phyloP scores from a whole-genome alignment of 1,140 invertebrate species.

The Danaus plexippus region DNA sequence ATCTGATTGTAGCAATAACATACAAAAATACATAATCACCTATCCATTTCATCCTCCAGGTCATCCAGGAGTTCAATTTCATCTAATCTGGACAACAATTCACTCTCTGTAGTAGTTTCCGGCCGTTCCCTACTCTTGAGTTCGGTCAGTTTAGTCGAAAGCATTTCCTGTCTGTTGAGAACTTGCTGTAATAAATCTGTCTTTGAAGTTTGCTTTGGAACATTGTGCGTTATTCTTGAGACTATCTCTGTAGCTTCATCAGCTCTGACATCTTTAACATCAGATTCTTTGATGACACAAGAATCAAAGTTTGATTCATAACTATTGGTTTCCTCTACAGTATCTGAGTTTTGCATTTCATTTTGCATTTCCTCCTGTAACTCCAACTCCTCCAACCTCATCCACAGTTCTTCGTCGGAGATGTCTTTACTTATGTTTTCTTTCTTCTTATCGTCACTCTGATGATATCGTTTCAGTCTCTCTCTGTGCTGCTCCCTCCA shows the following conservation, averaged over 20 bases:
- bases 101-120: constrained; percentile 58
- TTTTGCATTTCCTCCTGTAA: constrained; percentile 68
- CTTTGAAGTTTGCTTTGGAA: constrained; percentile 30
- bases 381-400: constrained; percentile 64
- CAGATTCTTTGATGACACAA: constrained; percentile 23
- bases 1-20: not conserved
- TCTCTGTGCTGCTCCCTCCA: constrained; percentile 68
- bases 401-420: constrained; percentile 57
- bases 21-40: constrained; percentile 31
- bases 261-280: constrained; percentile 12
- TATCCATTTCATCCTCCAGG: constrained; percentile 71
- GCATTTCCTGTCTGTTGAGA: constrained; percentile 67
- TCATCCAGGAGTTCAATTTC: constrained; percentile 74
- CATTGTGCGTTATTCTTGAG: constrained; percentile 17
- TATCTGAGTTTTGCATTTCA: constrained; percentile 33
- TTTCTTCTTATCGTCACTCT: constrained; percentile 34
- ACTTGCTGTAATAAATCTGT: constrained; percentile 59
- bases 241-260: constrained; percentile 13
- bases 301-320: constrained; percentile 22
- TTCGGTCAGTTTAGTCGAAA: constrained; percentile 66
- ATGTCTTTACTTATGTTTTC: constrained; percentile 25
- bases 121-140: constrained; percentile 53
- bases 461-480: constrained; percentile 49
- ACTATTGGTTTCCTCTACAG: constrained; percentile 13
- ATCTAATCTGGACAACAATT: constrained; percentile 68